Evolutionary conservation across 2,797 vertebrate species (phyloP).

Genomic region (Onychomys arenicola): DNA sequence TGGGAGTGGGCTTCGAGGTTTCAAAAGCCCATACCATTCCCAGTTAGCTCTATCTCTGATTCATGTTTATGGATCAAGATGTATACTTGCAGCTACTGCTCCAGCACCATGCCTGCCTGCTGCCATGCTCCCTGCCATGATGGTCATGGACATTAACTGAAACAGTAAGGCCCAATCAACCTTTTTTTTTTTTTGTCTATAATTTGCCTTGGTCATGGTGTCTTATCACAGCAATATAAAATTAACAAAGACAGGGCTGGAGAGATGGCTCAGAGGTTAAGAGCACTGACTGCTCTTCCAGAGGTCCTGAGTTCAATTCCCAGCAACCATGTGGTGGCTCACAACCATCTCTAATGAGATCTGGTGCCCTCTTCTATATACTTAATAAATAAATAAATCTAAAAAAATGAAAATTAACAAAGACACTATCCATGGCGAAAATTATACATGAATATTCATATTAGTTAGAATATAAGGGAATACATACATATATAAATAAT

Average conservation of each 20-base stretch:
- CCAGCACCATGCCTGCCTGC: neutral
- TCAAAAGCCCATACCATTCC: neutral
- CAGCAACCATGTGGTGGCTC: too few relatives aligned
- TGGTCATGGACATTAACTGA: neutral
- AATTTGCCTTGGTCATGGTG: neutral
- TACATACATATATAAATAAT: neutral
- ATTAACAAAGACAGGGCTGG: neutral
- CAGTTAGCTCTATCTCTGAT: neutral
- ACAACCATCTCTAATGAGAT: too few relatives aligned
- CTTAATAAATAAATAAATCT: too few relatives aligned
- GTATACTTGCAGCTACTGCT: neutral
- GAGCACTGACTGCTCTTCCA: too few relatives aligned
- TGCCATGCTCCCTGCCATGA: neutral
- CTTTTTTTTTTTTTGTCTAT: neutral
- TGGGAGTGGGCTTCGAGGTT: neutral
- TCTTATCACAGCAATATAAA: neutral
- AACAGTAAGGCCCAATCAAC: neutral
- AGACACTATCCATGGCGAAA: neutral
- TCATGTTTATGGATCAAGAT: neutral
- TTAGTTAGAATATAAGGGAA: neutral
- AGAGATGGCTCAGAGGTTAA: too few relatives aligned
- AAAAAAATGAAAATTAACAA: neutral
- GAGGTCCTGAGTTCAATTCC: too few relatives aligned
- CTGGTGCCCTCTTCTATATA: too few relatives aligned
- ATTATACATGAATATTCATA: neutral